phyloP scores from a whole-genome alignment of 2,888 invertebrate genomes.

The Ypsolopha scabrella region DNA sequence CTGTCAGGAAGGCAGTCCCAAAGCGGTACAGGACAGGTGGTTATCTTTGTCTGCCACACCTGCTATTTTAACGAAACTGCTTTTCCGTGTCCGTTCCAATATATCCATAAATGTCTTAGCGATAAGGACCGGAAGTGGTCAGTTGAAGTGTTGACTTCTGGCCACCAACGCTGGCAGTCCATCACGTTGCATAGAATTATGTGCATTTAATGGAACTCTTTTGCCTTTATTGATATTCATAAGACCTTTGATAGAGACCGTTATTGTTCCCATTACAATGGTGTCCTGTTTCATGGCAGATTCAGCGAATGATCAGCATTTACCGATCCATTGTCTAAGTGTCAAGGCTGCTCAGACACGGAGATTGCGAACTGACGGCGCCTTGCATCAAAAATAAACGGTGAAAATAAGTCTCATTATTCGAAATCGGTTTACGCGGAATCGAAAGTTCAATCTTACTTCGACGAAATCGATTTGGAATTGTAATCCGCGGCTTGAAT shows the following conservation, averaged over 20 bases:
- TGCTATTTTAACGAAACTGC: no score
- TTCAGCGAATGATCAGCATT: conserved; percentile 48
- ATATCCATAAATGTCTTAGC: no score
- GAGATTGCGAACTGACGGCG: conserved; percentile 13
- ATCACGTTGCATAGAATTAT: no score
- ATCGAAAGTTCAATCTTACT: conserved; percentile 17
- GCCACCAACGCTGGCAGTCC: no score
- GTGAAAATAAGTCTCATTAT: conserved; percentile 6
- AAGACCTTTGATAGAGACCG: conserved; percentile 2
- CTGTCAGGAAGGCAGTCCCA: no score
- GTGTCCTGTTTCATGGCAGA: conserved; percentile 44
- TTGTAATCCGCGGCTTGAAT: conserved; percentile 36
- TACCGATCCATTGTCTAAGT: conserved; percentile 50
- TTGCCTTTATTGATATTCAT: no score
- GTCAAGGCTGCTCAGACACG: conserved; percentile 33
- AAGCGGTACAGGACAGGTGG: no score
- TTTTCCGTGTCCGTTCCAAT: no score
- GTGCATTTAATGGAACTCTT: no score
- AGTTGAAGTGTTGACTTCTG: no score
- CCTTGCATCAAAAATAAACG: conserved; percentile 3
- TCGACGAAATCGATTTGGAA: conserved; percentile 39
- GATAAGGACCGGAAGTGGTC: no score
- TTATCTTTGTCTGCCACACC: no score
- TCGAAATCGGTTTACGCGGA: conserved; percentile 5
- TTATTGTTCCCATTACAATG: conserved; percentile 55